Base-by-base conservation (phyloP, 35 echinoderm and acorn worm genomes). In the Heliocidaris tuberculata region DNA sequence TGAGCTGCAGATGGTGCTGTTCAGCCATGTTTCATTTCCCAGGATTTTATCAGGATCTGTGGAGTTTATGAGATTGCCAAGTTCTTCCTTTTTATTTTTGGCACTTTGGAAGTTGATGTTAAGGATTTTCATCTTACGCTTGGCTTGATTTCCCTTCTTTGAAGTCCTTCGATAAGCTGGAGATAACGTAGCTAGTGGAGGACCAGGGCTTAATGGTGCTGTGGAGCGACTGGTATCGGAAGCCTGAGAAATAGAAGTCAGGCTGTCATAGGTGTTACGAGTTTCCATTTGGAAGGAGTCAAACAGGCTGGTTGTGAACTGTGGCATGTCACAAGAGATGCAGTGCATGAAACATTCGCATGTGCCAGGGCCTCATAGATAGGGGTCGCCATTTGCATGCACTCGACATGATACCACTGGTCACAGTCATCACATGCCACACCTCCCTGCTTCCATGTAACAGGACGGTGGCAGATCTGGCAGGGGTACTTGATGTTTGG, bases 21-120 rank as follows among this genome's bases (percentile, higher is more conserved):
- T 97, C 9, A 97, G 92, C 96, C 96, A 97, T 10, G 96, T 93
- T 92, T 97, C 96, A 19, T 91, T 94, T 24, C 94, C 96, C 16
- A 95, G 56, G 52, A 97, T 95, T 17, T 94, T 88, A 54, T 89
- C 78, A 31, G 96, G 95, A 19, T 94, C 86, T 24, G 90, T 48
- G 47, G 96, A 47, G 35, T 95, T 48, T 49, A 95, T 96, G 17
- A 95, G 88, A 94, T 88, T 85, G 30, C 13, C 86, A 21, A 96
- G 30, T 60, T 95, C 87, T 52, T 92, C 87, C 30, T 86, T 31
- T 78, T 96, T 96, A 86, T 86, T 86, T 54, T 85, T 94, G 59
- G 88, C 50, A 70, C 96, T 96, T 94, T 94, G 96, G 70, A 86
- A 96, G 47, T 96, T 94, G 6, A 94, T 93, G 47, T 85, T 94